Percentiles rank a stretch among this genome's conserved stretches.
These are phyloP conservation scores for Alosa sapidissima DNA, from an alignment of 2,797 vertebrate species.

Conservation along the genomic window DNA sequence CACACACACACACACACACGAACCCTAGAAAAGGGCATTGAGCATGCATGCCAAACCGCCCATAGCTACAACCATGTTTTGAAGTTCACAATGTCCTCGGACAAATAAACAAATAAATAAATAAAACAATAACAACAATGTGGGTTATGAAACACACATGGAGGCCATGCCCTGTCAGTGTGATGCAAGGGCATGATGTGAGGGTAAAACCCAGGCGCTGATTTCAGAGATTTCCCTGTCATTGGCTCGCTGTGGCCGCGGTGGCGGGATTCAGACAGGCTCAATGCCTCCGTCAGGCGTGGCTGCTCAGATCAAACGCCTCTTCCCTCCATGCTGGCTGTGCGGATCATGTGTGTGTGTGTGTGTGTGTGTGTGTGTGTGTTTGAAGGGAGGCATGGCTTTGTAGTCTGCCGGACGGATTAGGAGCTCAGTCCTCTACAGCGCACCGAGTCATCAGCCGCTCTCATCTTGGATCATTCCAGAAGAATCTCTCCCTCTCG, in stretches of 20 bases:
- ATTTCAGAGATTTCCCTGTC: not conserved
- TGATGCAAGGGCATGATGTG: no score
- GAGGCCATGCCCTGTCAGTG: no score
- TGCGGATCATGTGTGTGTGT: not conserved
- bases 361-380: conserved; percentile 20
- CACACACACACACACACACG: not conserved
- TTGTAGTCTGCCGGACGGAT: conserved; percentile 44
- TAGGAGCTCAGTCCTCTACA: conserved; percentile 34
- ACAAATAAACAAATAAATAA: conserved; percentile 7
- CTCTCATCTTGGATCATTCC: conserved; percentile 33
- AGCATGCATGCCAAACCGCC: not conserved
- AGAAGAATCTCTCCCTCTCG: conserved; percentile 15
- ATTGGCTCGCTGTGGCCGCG: no score
- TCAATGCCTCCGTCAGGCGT: no score
- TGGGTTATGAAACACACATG: not conserved
- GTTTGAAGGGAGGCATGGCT: conserved; percentile 33
- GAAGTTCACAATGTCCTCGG: not conserved
- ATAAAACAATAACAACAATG: not conserved
- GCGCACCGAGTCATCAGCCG: conserved; percentile 1
- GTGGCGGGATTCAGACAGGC: not conserved
- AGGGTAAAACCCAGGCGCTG: not conserved
- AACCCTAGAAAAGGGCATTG: not conserved
- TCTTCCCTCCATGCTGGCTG: no score
- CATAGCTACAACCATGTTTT: not conserved
- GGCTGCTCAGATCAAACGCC: no score